Conservation (phyloP, 2,797 vertebrate genomes). For the Clamator glandarius region DNA sequence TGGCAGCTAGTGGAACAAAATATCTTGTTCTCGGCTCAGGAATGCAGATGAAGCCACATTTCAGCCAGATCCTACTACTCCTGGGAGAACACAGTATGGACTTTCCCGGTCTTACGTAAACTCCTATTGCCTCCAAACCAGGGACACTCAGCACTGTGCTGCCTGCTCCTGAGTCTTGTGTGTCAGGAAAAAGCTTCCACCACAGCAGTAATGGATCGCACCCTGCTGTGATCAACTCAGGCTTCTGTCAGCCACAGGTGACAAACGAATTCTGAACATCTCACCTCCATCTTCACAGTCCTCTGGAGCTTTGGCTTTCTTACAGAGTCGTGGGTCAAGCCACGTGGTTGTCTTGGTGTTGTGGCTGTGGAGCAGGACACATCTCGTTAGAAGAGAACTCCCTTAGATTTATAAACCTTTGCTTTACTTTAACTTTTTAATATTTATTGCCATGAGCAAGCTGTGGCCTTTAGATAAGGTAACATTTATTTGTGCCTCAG, state of each 20-base stretch:
- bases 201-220: neutral
- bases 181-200: neutral
- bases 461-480: neutral
- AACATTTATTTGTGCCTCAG: neutral
- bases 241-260: neutral
- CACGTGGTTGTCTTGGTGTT: slow-evolving; percentile 99
- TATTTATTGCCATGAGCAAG: neutral
- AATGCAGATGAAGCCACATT: neutral
- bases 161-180: neutral
- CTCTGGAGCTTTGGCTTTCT: slow-evolving; percentile 96
- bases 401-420: neutral
- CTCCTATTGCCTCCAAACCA: neutral
- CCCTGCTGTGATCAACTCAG: neutral
- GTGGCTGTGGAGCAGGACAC: slow-evolving; percentile 82
- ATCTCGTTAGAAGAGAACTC: slow-evolving; percentile 21
- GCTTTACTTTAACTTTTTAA: neutral
- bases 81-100: neutral
- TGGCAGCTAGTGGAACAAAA: neutral
- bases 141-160: neutral
- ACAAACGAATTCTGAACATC: slow-evolving; percentile 20
- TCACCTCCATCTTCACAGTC: slow-evolving; percentile 98
- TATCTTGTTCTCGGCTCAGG: neutral
- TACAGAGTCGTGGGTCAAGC: slow-evolving; percentile 96
- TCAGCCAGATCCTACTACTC: neutral
- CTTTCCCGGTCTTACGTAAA: neutral